phyloP scores from a whole-genome alignment of 2,888 invertebrate species.

The Lithosia quadra region DNA sequence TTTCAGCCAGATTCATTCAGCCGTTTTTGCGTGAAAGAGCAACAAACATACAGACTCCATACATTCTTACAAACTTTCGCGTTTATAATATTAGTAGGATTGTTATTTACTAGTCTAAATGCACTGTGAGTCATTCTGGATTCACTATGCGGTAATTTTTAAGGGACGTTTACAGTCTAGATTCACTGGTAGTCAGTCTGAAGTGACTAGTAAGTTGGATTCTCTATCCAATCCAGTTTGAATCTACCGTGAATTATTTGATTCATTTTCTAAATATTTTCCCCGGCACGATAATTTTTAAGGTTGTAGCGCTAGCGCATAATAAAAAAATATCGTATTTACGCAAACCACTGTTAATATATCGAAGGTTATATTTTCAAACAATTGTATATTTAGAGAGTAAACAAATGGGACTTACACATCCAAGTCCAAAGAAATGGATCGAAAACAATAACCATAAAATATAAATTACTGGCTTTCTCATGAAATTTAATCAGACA shows the following conservation, averaged over 20 bases:
- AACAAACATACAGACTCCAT: too few relatives aligned
- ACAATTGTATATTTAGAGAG: background rate
- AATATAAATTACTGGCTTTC: background rate
- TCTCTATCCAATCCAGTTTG: too few relatives aligned
- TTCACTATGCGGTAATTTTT: background rate
- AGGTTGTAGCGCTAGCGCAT: too few relatives aligned
- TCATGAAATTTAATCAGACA: slow-evolving; percentile 1
- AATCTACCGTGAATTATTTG: too few relatives aligned
- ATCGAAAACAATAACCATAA: background rate
- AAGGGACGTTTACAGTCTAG: background rate
- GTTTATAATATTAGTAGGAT: too few relatives aligned
- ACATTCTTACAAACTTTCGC: too few relatives aligned
- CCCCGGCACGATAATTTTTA: too few relatives aligned
- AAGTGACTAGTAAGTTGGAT: background rate
- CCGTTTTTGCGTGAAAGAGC: too few relatives aligned
- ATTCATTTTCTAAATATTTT: too few relatives aligned
- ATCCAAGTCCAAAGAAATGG: background rate
- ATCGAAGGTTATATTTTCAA: background rate
- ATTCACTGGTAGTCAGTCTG: background rate
- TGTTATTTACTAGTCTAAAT: background rate
- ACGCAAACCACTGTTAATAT: too few relatives aligned
- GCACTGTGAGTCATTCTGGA: background rate
- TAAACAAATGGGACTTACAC: background rate
- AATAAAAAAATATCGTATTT: too few relatives aligned
- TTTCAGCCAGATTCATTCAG: too few relatives aligned